Evolutionary conservation across 2,888 invertebrate genomes (phyloP), one percentile per base, ranked within the genome.

Genomic region (Xestia rhomboidea): DNA sequence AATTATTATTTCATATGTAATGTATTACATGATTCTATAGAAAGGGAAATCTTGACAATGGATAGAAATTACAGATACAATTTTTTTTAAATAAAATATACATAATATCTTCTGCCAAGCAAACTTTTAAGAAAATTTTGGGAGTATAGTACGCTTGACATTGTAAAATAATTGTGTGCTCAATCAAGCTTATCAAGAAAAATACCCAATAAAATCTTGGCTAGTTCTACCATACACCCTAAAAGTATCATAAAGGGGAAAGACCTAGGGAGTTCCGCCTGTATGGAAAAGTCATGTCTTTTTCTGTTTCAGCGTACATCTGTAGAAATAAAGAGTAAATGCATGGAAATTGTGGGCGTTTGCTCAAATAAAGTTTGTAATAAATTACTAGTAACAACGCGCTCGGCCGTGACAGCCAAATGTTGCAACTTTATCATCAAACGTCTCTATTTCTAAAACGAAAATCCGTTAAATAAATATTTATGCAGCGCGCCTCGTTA

Each of bases 401-500:
- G 34, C 15, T 27, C 51, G 60, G 54, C 38, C 72, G 13, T 73
- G 60, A 82, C 82, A 82, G 73, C 75, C 82, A 84, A 85, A 85
- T 84, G 82, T 82, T 82, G 70, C 70, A 68, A 68, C 67, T 82
- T 73, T 60, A 83, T 83, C 79, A 79, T 77, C 70, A 63, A 72
- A 83, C 71, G 57, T 73, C n/a, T 85, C 78, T 76, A 81, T 75
- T 79, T 79, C 76, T 57, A 69, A 74, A 72, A 46, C 69, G 27
- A 74, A 66, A 77, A 63, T 77, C 77, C 73, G 46, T 79, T 80
- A 27, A 77, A 84, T 82, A 87, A 86, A 86, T 85, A 83, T 85
- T 85, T 80, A 73, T 73, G 63, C 46, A 74, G 13, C 68, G 60
- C 51, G 67, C 18, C 84, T 77, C 70, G 62, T 72, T 74, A 84